A percentile compares a stretch with the other conserved stretches of the same genome.
phyloP scores from a whole-genome alignment of 2,113 vertebrate species.

The Phaetusa simplex region DNA sequence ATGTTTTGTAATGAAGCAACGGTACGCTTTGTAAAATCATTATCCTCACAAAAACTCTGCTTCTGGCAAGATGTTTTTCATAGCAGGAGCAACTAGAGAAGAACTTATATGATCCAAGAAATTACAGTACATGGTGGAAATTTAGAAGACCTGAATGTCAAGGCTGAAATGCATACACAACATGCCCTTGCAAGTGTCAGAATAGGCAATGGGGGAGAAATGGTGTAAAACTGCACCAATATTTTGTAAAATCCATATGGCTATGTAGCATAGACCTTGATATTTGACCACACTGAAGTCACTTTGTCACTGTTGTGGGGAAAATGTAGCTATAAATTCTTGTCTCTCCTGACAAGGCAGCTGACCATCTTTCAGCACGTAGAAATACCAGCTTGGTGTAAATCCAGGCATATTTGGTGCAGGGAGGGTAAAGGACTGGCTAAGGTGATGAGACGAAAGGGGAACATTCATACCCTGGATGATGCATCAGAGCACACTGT shows the following conservation, averaged over 20 bases:
- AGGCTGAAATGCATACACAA: not conserved
- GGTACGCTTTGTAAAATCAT: not conserved
- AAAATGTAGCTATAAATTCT: not conserved
- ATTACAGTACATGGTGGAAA: constrained; percentile 21
- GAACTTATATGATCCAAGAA: not conserved
- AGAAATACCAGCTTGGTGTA: not conserved
- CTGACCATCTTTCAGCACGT: accelerated
- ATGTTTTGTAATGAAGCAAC: not conserved
- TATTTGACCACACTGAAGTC: not conserved
- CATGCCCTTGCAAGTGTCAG: not conserved
- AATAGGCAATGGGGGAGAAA: not conserved
- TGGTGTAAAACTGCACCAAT: not conserved
- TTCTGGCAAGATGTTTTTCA: not conserved
- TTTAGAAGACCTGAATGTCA: not conserved
- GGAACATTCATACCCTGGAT: not conserved
- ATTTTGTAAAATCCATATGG: not conserved
- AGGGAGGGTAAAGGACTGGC: not conserved
- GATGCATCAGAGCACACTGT: not conserved
- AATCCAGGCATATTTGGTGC: not conserved
- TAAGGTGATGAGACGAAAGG: not conserved
- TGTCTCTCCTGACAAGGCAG: not conserved
- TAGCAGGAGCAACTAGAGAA: not conserved
- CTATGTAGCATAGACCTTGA: accelerated
- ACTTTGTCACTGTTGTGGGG: no score
- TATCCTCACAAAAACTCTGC: not conserved